Evolutionary conservation across 2,113 vertebrate species (phyloP).

Genomic region (Archilochus colubris): DNA sequence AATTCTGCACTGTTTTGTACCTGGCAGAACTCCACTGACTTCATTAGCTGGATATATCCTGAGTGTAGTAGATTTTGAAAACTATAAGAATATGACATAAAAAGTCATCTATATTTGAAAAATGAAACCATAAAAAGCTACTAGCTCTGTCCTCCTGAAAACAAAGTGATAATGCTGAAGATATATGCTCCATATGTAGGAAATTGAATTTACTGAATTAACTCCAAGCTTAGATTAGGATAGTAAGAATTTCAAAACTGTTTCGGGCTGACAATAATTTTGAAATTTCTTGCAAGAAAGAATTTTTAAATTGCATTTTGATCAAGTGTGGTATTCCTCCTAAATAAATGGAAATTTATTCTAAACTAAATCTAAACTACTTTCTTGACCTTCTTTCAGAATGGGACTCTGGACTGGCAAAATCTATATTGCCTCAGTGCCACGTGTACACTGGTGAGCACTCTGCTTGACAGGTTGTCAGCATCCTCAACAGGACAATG

Average conservation of each 20-base stretch:
- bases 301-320: not conserved
- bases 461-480: conserved; percentile 25
- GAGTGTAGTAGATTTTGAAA: not conserved
- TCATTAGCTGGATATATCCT: conserved; percentile 26
- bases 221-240: not conserved
- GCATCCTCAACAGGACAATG: not conserved
- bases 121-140: not conserved
- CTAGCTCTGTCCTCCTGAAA: not conserved
- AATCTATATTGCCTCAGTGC: not conserved
- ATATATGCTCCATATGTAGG: not conserved
- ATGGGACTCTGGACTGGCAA: not conserved
- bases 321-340: not conserved
- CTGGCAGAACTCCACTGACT: conserved; percentile 27
- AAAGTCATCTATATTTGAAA: not conserved
- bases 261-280: not conserved
- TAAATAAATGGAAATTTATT: not conserved
- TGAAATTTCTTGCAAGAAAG: not conserved
- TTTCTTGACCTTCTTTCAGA: not conserved
- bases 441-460: not conserved
- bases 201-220: not conserved
- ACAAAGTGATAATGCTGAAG: not conserved
- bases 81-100: not conserved
- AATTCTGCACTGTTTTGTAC: not conserved
- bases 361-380: not conserved
- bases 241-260: not conserved